Percentiles rank a stretch among this genome's conserved stretches.
Evolutionary conservation across 2,888 invertebrate genomes (phyloP).

Genomic region (Junonia oenone): DNA sequence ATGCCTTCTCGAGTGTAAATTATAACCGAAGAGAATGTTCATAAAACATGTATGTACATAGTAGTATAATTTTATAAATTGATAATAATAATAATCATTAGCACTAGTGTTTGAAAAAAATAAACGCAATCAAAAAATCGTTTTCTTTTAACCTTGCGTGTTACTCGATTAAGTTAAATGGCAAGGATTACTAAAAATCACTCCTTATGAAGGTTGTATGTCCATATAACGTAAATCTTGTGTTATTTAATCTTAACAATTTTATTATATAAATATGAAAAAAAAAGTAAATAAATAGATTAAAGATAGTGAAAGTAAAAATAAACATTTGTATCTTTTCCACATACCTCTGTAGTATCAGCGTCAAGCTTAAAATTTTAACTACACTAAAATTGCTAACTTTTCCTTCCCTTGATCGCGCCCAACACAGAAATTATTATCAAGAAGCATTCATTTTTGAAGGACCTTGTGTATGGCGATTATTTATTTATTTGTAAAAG

Average conservation of each 20-base stretch:
- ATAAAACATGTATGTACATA: constrained; percentile 33
- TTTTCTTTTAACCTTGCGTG: constrained; percentile 24
- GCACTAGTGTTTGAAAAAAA: constrained; percentile 30
- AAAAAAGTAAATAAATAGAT: constrained; percentile 45
- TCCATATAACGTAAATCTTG: constrained; percentile 67
- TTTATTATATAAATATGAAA: constrained; percentile 46
- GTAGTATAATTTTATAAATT: constrained; percentile 35
- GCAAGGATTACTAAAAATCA: constrained; percentile 49
- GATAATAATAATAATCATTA: constrained; percentile 30
- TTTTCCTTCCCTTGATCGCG: not conserved
- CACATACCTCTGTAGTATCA: constrained; percentile 48
- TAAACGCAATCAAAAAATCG: constrained; percentile 23
- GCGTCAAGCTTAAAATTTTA: too few species aligned
- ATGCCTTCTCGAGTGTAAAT: constrained; percentile 7
- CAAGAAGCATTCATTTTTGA: not conserved
- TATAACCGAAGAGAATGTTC: constrained; percentile 16
- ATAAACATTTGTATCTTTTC: constrained; percentile 55
- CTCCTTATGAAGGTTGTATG: constrained; percentile 75
- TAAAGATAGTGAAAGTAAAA: constrained; percentile 52
- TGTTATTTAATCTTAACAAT: constrained; percentile 69
- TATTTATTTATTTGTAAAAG: not conserved
- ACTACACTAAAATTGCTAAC: too few species aligned
- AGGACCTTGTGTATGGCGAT: constrained; percentile 5
- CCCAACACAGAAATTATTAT: not conserved
- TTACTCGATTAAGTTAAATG: constrained; percentile 28